phyloP scores from a whole-genome alignment of 2,113 vertebrate species.

The Poeciliopsis occidentalis region DNA sequence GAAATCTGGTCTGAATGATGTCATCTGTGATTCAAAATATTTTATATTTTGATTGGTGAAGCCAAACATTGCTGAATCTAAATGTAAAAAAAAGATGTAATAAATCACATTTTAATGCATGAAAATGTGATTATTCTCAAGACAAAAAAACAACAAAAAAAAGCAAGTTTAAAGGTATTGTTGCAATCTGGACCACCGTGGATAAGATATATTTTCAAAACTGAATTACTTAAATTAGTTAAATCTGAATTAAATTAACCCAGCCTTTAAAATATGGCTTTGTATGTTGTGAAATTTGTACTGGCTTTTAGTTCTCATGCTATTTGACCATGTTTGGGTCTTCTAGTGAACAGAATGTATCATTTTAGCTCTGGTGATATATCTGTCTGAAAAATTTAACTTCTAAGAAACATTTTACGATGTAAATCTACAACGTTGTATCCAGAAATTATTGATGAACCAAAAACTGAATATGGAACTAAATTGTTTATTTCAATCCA shows the following conservation, averaged over 20 bases:
- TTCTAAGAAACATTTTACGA: background rate
- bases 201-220: background rate
- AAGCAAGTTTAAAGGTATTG: background rate
- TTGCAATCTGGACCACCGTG: too few relatives aligned
- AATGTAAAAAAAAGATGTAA: background rate
- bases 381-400: background rate
- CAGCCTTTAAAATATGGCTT: background rate
- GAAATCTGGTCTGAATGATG: too few relatives aligned
- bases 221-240: background rate
- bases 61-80: background rate
- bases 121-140: background rate
- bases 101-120: background rate
- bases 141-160: too few relatives aligned
- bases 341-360: background rate
- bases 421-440: background rate
- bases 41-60: background rate
- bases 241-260: background rate
- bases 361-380: background rate
- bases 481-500: background rate
- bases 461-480: background rate
- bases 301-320: background rate
- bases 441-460: background rate
- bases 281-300: background rate
- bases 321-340: background rate
- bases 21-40: too few relatives aligned